Evolutionary conservation across 2,888 invertebrate species (phyloP).

Genomic region (Drosophila prolongata): DNA sequence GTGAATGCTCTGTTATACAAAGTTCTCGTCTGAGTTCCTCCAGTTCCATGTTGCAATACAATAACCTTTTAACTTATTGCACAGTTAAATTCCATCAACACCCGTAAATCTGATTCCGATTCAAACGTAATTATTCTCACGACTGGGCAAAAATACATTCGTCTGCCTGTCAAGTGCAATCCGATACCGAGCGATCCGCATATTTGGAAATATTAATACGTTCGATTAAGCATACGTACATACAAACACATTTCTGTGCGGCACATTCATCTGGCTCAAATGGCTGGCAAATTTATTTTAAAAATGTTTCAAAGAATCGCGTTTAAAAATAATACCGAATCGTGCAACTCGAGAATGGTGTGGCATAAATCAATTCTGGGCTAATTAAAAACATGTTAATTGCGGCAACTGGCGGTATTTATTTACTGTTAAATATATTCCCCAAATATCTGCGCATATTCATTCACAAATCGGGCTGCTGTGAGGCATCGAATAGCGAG

Average conservation of each 20-base stretch:
- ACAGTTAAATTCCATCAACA: neutral
- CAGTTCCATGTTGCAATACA: neutral
- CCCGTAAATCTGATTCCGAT: neutral
- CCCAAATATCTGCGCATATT: slow-evolving; percentile 14
- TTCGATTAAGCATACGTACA: slow-evolving; percentile 14
- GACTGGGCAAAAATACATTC: slow-evolving; percentile 5
- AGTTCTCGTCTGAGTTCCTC: no score
- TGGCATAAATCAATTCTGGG: slow-evolving; percentile 66
- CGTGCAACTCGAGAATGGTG: slow-evolving; percentile 58
- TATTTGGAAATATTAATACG: slow-evolving; percentile 18
- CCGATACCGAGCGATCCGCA: slow-evolving; percentile 9
- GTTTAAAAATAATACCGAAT: slow-evolving; percentile 53
- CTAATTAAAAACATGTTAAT: slow-evolving; percentile 75
- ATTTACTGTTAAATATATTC: slow-evolving; percentile 14
- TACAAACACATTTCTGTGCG: neutral
- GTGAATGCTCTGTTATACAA: no score
- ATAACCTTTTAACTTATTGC: neutral
- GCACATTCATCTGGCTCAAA: slow-evolving; percentile 56
- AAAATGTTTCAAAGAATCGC: slow-evolving; percentile 31
- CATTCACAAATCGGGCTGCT: slow-evolving; percentile 35
- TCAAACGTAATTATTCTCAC: slow-evolving; percentile 4
- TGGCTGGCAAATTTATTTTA: slow-evolving; percentile 53
- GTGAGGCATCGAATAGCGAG: neutral
- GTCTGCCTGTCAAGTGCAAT: slow-evolving; percentile 11
- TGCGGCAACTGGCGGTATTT: slow-evolving; percentile 40